A percentile compares a stretch with the other conserved stretches of the same genome.
These are phyloP conservation scores for Oegoconia quadripuncta DNA, from an alignment of 2,888 invertebrate genomes.

Conservation along the genomic window DNA sequence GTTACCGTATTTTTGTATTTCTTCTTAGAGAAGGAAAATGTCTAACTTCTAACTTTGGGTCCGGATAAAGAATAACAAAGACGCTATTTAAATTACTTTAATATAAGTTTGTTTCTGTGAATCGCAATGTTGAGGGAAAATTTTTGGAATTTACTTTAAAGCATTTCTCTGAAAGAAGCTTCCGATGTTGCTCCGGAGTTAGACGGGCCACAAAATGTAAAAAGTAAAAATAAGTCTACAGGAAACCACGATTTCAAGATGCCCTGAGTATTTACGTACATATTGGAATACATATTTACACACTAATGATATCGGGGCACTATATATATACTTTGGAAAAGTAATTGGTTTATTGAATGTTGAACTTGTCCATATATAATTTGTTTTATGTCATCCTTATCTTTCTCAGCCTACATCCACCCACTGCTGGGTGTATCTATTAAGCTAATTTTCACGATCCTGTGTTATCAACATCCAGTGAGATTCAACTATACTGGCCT, in stretches of 20 bases:
- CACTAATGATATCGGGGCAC: too few relatives aligned
- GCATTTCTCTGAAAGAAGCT: conserved; percentile 63
- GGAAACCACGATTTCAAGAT: conserved; percentile 26
- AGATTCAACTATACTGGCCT: too few relatives aligned
- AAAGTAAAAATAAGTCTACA: conserved; percentile 36
- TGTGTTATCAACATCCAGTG: too few relatives aligned
- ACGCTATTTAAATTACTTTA: conserved; percentile 67
- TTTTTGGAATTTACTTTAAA: conserved; percentile 70
- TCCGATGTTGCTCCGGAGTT: conserved; percentile 55
- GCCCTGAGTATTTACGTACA: conserved; percentile 1
- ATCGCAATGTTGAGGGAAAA: conserved; percentile 60
- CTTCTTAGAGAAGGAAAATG: conserved; percentile 43
- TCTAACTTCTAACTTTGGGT: conserved; percentile 56
- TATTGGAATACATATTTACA: too few relatives aligned
- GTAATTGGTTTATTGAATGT: too few relatives aligned
- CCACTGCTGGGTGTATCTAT: too few relatives aligned
- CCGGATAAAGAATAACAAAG: conserved; percentile 58
- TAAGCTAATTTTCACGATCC: too few relatives aligned
- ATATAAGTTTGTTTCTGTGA: conserved; percentile 68
- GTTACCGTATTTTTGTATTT: background rate
- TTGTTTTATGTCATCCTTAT: too few relatives aligned
- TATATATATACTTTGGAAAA: too few relatives aligned
- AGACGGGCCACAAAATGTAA: conserved; percentile 47
- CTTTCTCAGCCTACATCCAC: too few relatives aligned
- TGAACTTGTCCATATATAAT: too few relatives aligned